phyloP scores from a whole-genome alignment of 2,113 vertebrate genomes.

The Callipepla californica region DNA sequence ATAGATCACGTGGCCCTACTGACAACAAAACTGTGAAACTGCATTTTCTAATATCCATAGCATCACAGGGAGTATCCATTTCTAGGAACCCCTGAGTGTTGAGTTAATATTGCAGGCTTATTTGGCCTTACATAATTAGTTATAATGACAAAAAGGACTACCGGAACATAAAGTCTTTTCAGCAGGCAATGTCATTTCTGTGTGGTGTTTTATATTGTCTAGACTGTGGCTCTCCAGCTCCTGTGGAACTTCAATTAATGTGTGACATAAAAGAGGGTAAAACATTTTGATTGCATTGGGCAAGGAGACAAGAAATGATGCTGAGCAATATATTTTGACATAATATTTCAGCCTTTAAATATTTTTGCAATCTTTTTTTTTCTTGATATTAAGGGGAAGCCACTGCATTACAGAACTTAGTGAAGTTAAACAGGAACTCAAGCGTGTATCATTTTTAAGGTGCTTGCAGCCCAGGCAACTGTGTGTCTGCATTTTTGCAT shows the following conservation, averaged over 20 bases:
- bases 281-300: slow-evolving; percentile 30
- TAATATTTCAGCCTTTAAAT: background rate
- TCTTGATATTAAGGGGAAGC: background rate
- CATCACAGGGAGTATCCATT: slow-evolving; percentile 59
- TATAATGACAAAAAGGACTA: slow-evolving; percentile 65
- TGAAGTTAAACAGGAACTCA: background rate
- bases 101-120: slow-evolving; percentile 57
- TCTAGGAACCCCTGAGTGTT: slow-evolving; percentile 55
- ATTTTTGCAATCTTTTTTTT: background rate
- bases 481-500: background rate
- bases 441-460: background rate
- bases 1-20: slow-evolving; percentile 39
- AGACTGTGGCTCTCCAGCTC: slow-evolving; percentile 19
- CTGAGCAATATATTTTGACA: slow-evolving; percentile 14
- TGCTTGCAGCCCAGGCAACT: background rate
- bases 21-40: slow-evolving; percentile 52
- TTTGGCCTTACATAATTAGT: slow-evolving; percentile 56
- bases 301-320: background rate
- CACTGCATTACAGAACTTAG: background rate
- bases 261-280: slow-evolving; percentile 35
- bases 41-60: slow-evolving; percentile 57
- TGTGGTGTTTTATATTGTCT: slow-evolving; percentile 45
- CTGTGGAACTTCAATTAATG: slow-evolving; percentile 8
- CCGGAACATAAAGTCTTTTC: slow-evolving; percentile 43
- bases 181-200: slow-evolving; percentile 56